Evolutionary conservation across 2,113 vertebrate species (phyloP), one percentile per base, ranked within the genome.

Genomic region (Ammospiza caudacuta): DNA sequence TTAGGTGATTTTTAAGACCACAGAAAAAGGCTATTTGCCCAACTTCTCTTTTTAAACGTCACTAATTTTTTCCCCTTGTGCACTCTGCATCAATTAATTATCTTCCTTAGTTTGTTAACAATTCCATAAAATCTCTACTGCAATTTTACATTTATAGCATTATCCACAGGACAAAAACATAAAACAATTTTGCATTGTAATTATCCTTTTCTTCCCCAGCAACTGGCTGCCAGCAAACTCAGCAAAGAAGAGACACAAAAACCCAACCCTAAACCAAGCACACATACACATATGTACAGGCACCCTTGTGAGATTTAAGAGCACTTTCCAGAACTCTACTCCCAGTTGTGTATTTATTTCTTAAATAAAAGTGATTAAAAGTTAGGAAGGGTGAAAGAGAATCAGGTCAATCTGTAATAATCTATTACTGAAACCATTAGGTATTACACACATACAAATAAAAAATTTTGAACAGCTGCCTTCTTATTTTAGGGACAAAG

Each of bases 1-100:
- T 91, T 93, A 84, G 49, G 46, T 82, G 66, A 85, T 69, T 93
- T 96, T 84, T 68, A 89, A 78, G 69, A 83, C 44, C 51, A 49
- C 63, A 64, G 37, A 55, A 78, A 91, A 82, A 61, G 20, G 43
- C 54, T 24, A 75, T 82, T 97, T 91, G 47, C 41, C 91, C 39
- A 91, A 89, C 35, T 54, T 52, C 55, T 76, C 25, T 67, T 73
- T 83, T 78, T 75, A 73, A 94, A 72, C 23, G 47, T 90, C 3
- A 22, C 15, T 51, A 61, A 63, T n/a, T 59, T 57, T 75, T 69
- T 6, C 29, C 27, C 9, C 18, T 49, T 1, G 1, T 67, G 46
- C 15, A 52, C 44, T 70, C 57, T 62, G 12, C 62, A 88, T 47
- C 76, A 83, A 33, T 55, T 73, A 5, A 76, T 33, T 87, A 62